phyloP scores from a whole-genome alignment of 2,113 vertebrate genomes.

The Dasypus novemcinctus region DNA sequence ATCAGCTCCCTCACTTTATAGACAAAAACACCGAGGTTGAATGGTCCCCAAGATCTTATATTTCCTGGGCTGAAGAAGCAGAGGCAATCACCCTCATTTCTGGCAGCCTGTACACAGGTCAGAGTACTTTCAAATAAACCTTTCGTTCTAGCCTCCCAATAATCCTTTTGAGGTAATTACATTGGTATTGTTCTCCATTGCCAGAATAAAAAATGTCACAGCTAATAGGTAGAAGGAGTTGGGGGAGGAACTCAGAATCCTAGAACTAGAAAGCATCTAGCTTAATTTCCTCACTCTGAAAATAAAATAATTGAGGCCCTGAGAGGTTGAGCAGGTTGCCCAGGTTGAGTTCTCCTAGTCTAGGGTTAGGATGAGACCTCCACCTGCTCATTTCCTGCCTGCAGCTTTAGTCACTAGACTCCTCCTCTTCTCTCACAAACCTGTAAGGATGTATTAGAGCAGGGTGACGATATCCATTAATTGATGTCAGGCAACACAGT shows the following conservation, averaged over 20 bases:
- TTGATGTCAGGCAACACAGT: background rate
- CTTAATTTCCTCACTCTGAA: slow-evolving; percentile 14
- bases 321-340: background rate
- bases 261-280: background rate
- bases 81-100: background rate
- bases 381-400: background rate
- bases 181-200: slow-evolving; percentile 19
- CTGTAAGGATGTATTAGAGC: background rate
- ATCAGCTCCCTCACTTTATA: background rate
- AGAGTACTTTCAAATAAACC: background rate
- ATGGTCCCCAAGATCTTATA: background rate
- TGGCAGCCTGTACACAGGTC: background rate
- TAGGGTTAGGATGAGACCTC: background rate
- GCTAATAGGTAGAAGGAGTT: background rate
- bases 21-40: background rate
- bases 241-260: background rate
- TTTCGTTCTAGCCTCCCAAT: slow-evolving; percentile 25
- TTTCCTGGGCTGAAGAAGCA: background rate
- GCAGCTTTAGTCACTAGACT: background rate
- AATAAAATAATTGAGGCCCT: background rate
- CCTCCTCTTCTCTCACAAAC: background rate
- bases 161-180: background rate
- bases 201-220: background rate
- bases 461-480: background rate
- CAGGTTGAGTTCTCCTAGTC: background rate